A percentile compares a stretch with the other conserved stretches of the same genome.
phyloP scores from a whole-genome alignment of 1,140 invertebrate genomes.

The Tetragnatha versicolor region DNA sequence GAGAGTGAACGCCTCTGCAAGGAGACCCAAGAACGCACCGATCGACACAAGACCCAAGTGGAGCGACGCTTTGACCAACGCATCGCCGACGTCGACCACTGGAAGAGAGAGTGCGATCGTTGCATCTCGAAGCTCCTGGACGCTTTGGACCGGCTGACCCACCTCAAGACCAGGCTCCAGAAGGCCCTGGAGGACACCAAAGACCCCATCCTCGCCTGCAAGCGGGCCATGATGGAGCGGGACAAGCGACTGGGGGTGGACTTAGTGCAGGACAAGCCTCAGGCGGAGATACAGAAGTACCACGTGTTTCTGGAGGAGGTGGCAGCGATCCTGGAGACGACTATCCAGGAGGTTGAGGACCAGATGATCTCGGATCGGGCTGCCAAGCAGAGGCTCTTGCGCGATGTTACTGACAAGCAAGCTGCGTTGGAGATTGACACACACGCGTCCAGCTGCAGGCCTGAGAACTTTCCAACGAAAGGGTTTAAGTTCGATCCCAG shows the following conservation, averaged over 20 bases:
- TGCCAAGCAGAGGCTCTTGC: conserved; percentile 34
- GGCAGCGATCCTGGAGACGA: neutral
- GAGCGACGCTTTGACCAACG: conserved; percentile 41
- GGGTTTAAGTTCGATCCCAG: conserved; percentile 34
- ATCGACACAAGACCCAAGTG: conserved; percentile 26
- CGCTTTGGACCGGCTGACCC: conserved; percentile 8
- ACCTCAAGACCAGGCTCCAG: conserved; percentile 2
- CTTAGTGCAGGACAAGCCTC: conserved; percentile 39
- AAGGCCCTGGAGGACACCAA: conserved; percentile 20
- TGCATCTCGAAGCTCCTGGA: conserved; percentile 19
- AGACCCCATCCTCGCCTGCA: conserved; percentile 16
- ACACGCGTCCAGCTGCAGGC: conserved; percentile 29
- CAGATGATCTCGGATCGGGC: conserved; percentile 41
- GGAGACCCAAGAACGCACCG: conserved; percentile 5
- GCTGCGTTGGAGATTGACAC: conserved; percentile 41
- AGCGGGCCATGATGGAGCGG: conserved; percentile 19
- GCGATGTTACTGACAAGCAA: conserved; percentile 43
- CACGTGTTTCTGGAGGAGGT: conserved; percentile 11
- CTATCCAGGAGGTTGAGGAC: conserved; percentile 27
- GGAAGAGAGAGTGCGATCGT: conserved; percentile 23
- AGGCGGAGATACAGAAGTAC: conserved; percentile 30
- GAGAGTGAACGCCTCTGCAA: conserved; percentile 33
- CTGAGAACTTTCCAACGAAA: conserved; percentile 3
- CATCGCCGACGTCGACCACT: conserved; percentile 29
- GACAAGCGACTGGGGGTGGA: conserved; percentile 29